Conservation (phyloP, 2,797 vertebrate species). For the Mallotus villosus region DNA sequence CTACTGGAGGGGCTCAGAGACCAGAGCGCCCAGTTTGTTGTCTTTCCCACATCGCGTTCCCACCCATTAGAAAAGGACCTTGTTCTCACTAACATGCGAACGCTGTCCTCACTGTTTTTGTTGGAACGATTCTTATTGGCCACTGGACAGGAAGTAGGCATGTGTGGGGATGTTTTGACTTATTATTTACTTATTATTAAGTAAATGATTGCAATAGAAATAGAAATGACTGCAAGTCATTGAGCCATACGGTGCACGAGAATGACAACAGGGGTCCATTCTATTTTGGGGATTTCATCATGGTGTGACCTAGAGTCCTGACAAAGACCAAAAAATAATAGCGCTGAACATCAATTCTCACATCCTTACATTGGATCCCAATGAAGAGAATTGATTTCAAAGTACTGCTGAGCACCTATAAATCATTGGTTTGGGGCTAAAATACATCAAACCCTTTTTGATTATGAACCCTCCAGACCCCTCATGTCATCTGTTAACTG, state of each 20-base stretch:
- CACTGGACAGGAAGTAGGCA: not conserved
- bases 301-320: not conserved
- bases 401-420: no score
- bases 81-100: constrained; percentile 14
- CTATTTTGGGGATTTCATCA: not conserved
- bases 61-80: constrained; percentile 30
- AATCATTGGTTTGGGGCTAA: no score
- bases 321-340: not conserved
- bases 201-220: not conserved
- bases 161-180: not conserved
- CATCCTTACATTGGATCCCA: no score
- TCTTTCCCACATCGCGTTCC: constrained; percentile 56
- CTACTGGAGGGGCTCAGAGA: constrained; percentile 5
- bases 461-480: no score
- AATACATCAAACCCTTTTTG: no score
- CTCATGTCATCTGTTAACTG: no score
- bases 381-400: no score
- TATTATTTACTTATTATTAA: not conserved
- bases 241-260: not conserved
- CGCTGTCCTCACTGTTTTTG: not conserved
- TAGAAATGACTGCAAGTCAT: not conserved
- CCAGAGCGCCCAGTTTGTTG: constrained; percentile 40
- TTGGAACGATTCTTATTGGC: not conserved
- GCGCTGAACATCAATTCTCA: no score
- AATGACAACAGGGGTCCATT: not conserved